phyloP scores from a whole-genome alignment of 2,113 vertebrate genomes.

The Crotalus tigris region DNA sequence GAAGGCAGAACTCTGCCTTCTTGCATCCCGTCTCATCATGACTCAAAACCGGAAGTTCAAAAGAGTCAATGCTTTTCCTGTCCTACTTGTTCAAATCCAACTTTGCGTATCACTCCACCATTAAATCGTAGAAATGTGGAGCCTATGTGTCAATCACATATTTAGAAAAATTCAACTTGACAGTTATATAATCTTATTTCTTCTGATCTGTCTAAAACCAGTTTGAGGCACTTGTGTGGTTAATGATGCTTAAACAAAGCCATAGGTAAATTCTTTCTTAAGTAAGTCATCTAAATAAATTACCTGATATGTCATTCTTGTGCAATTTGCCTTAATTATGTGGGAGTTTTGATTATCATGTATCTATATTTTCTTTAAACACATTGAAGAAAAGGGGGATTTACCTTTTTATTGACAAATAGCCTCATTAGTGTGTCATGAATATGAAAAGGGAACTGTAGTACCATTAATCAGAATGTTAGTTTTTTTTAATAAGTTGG shows the following conservation, averaged over 20 bases:
- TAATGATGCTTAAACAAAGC: not conserved
- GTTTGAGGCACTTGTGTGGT: not conserved
- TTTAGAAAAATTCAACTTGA: not conserved
- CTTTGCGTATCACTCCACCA: not conserved
- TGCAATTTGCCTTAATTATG: not conserved
- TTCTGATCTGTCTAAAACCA: not conserved
- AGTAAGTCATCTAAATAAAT: not conserved
- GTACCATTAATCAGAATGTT: not conserved
- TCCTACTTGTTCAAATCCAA: not conserved
- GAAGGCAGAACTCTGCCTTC: too few relatives aligned
- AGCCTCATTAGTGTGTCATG: not conserved
- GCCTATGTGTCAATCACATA: not conserved
- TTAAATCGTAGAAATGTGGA: not conserved
- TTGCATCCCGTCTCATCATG: too few relatives aligned
- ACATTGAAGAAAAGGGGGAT: not conserved
- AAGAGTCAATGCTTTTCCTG: not conserved
- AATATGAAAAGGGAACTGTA: not conserved
- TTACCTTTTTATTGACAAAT: not conserved
- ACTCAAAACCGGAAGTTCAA: not conserved
- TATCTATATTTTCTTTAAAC: not conserved
- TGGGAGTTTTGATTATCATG: not conserved
- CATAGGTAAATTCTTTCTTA: not conserved
- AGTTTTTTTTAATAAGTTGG: not conserved
- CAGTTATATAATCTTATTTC: not conserved
- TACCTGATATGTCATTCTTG: not conserved